phyloP scores from a whole-genome alignment of 2,113 vertebrate species.

The Engraulis encrasicolus region DNA sequence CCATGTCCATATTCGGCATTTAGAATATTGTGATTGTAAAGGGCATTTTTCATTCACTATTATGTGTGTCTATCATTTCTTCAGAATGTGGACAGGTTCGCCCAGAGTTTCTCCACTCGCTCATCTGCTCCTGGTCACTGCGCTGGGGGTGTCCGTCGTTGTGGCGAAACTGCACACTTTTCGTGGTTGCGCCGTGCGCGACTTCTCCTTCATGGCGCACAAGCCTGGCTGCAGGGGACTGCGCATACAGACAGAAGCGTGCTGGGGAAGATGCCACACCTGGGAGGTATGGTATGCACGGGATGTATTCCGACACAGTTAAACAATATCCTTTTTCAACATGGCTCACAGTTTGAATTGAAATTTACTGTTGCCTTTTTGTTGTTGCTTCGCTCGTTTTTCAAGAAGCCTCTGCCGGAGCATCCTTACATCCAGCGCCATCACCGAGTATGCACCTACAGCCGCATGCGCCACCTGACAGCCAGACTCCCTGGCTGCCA shows the following conservation, averaged over 20 bases:
- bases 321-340: not conserved
- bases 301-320: not conserved
- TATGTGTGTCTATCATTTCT: not conserved
- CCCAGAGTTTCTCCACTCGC: slow-evolving; percentile 35
- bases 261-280: slow-evolving; percentile 79
- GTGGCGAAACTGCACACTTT: slow-evolving; percentile 64
- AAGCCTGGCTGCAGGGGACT: slow-evolving; percentile 72
- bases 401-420: slow-evolving; percentile 69
- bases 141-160: slow-evolving; percentile 42
- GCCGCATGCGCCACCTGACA: slow-evolving; percentile 61
- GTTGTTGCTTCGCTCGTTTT: not conserved
- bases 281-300: slow-evolving; percentile 83
- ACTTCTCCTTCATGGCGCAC: slow-evolving; percentile 75
- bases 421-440: slow-evolving; percentile 72
- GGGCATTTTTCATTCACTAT: not conserved
- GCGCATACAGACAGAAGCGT: slow-evolving; percentile 72
- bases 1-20: not conserved
- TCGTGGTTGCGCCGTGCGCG: slow-evolving; percentile 73
- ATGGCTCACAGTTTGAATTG: not conserved
- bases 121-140: slow-evolving; percentile 55
- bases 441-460: slow-evolving; percentile 74
- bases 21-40: not conserved
- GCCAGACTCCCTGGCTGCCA: slow-evolving; percentile 71
- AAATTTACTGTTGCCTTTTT: not conserved
- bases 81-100: slow-evolving; percentile 62